A percentile compares a stretch with the other conserved stretches of the same genome.
These are phyloP conservation scores for Lepilemur ruficaudatus DNA, from an alignment of 2,797 vertebrate genomes.

Conservation along the genomic window DNA sequence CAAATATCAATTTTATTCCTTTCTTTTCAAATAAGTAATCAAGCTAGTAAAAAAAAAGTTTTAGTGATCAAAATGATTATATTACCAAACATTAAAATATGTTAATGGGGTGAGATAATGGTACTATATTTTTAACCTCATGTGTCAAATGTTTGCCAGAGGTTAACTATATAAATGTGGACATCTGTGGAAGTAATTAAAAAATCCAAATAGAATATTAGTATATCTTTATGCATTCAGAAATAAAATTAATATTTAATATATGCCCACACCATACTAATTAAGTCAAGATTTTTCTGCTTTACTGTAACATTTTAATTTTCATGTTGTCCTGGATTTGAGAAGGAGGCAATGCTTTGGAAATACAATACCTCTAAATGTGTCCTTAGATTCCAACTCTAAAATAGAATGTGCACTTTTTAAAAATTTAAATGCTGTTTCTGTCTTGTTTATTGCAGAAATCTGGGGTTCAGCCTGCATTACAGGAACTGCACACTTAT, in stretches of 20 bases:
- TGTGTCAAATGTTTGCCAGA: neutral
- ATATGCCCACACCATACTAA: neutral
- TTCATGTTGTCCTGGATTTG: neutral
- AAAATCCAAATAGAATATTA: neutral
- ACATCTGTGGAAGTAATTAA: neutral
- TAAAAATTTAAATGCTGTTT: neutral
- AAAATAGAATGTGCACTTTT: neutral
- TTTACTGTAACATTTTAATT: neutral
- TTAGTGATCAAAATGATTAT: neutral
- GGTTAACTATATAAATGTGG: neutral
- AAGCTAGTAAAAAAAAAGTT: neutral
- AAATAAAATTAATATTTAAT: constrained; percentile 4
- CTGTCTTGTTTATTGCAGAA: neutral
- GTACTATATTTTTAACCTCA: neutral
- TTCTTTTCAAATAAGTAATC: neutral
- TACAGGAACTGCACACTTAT: neutral
- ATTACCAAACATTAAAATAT: neutral
- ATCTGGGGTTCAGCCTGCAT: neutral
- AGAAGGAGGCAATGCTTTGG: neutral
- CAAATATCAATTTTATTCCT: neutral
- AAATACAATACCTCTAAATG: neutral
- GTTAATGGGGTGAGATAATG: neutral
- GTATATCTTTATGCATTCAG: neutral
- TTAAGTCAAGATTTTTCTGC: neutral
- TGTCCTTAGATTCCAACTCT: neutral